Base-by-base conservation (phyloP, 2,797 vertebrate species). In the Limosa lapponica region DNA sequence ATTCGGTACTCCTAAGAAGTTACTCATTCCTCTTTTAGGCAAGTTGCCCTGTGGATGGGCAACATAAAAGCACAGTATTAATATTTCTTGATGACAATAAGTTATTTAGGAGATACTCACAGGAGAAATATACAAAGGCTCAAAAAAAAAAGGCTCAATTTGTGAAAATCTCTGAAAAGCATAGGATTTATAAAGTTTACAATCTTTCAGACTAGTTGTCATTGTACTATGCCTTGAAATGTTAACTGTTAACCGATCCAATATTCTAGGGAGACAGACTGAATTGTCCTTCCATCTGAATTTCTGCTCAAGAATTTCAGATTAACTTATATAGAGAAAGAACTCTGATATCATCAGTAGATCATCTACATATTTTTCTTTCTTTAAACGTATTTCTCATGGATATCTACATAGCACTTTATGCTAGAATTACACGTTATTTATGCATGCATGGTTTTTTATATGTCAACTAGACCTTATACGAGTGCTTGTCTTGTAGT, bases 381-480 rank as follows among this genome's bases (percentile, higher is more conserved):
- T 70, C 13, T 72, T 79, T 65, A 46, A 75, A 48, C 15, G 73
- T 77, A 23, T 79, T 84, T 61, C 34, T 66, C 10, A 54, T 55
- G 6, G 8, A 23, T 75, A 32, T 32, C 8, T 44, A 3, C 32
- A 48, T 37, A 55, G 32, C 3, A 78, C 7, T 48, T 85, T 20
- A 61, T 62, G 25, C 4, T 64, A 62, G n/a, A 84, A 62, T 54
- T 77, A 4, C 2, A 5, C n/a, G 10, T 46, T 46, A 12, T 80
- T 87, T 77, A 30, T 11, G 3, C 2, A 22, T n/a, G 3, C 5
- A 20, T 51, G 2, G 0, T 15, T 64, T 61, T 90, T 57, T 32
- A 39, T 49, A 44, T 22, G 46, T 4, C 61, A 79, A 5, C 7
- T 64, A 34, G 23, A 74, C 5, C 19, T 59, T 71, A 23, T 4